These are phyloP conservation scores for Macrotis lagotis DNA, from an alignment of 2,113 vertebrate species.

Conservation along the genomic window DNA sequence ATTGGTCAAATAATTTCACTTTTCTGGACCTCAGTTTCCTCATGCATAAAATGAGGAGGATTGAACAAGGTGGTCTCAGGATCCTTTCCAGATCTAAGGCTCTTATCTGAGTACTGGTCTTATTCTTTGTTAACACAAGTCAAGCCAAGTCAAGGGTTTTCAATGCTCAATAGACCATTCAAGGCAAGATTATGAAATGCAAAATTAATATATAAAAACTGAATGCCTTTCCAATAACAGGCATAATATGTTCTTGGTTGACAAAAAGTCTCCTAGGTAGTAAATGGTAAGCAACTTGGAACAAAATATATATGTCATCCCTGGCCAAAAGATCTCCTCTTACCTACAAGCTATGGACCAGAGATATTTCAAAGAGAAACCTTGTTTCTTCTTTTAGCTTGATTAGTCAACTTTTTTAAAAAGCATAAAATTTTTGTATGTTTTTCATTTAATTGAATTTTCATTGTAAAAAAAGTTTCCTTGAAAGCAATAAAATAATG, in stretches of 20 bases:
- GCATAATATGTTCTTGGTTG: slow-evolving; percentile 67
- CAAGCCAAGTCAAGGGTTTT: neutral
- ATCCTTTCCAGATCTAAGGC: slow-evolving; percentile 50
- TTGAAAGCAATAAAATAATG: slow-evolving; percentile 55
- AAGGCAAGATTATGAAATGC: slow-evolving; percentile 58
- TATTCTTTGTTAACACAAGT: slow-evolving; percentile 54
- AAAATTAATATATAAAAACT: slow-evolving; percentile 68
- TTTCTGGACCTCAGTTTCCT: neutral
- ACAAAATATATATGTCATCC: slow-evolving; percentile 27
- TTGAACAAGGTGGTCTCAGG: slow-evolving; percentile 28
- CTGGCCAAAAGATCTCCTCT: slow-evolving; percentile 29
- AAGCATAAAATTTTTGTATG: slow-evolving; percentile 25
- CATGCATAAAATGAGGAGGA: neutral
- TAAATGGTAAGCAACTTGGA: slow-evolving; percentile 61
- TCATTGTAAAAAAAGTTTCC: slow-evolving; percentile 26
- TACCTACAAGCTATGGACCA: slow-evolving; percentile 33
- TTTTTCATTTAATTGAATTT: slow-evolving; percentile 34
- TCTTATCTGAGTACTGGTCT: slow-evolving; percentile 34
- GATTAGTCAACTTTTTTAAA: slow-evolving; percentile 27
- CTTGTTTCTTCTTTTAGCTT: slow-evolving; percentile 20
- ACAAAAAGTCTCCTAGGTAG: slow-evolving; percentile 69
- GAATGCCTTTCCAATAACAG: slow-evolving; percentile 56
- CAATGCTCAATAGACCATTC: slow-evolving; percentile 34
- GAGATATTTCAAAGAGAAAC: slow-evolving; percentile 16
- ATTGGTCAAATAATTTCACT: neutral